Conservation (phyloP, 2,797 vertebrate genomes). For the Cercopithecus petaurista region DNA sequence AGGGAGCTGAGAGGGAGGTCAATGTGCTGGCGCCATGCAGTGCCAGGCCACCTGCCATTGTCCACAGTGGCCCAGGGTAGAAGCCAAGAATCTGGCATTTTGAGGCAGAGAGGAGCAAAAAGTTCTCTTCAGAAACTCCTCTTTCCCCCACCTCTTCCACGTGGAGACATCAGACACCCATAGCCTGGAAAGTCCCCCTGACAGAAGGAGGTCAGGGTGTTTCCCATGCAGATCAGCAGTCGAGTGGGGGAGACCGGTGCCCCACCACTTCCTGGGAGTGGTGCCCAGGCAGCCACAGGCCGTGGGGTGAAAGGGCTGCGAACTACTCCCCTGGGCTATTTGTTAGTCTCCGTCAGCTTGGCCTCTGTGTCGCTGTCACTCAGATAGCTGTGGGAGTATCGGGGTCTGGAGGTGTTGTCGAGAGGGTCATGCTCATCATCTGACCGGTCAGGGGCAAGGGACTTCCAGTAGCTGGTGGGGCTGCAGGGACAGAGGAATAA, state of each 20-base stretch:
- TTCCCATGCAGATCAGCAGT: slow-evolving; percentile 64
- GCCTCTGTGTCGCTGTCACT: slow-evolving; percentile 89
- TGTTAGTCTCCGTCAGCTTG: slow-evolving; percentile 85
- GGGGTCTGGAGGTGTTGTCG: slow-evolving; percentile 83
- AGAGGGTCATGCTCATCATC: slow-evolving; percentile 92
- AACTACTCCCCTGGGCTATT: slow-evolving; percentile 79
- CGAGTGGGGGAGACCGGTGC: neutral
- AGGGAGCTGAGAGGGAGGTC: slow-evolving; percentile 59
- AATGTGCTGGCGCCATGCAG: slow-evolving; percentile 45
- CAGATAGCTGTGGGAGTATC: slow-evolving; percentile 86
- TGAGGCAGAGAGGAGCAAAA: slow-evolving; percentile 54
- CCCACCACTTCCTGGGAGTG: neutral
- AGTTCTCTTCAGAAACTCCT: slow-evolving; percentile 61
- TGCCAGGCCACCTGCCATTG: slow-evolving; percentile 57
- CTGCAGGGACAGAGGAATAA: slow-evolving; percentile 81
- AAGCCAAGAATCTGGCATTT: slow-evolving; percentile 29
- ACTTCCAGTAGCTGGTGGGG: slow-evolving; percentile 89
- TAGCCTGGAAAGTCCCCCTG: slow-evolving; percentile 2
- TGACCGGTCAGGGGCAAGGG: slow-evolving; percentile 87
- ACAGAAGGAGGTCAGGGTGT: neutral
- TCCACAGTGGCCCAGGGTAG: slow-evolving; percentile 5
- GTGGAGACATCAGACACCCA: slow-evolving; percentile 26
- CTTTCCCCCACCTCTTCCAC: slow-evolving; percentile 48
- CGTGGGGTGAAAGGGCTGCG: neutral
- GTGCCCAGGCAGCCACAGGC: neutral